phyloP scores from a whole-genome alignment of 2,888 invertebrate genomes.

The Lasioglossum calceatum region DNA sequence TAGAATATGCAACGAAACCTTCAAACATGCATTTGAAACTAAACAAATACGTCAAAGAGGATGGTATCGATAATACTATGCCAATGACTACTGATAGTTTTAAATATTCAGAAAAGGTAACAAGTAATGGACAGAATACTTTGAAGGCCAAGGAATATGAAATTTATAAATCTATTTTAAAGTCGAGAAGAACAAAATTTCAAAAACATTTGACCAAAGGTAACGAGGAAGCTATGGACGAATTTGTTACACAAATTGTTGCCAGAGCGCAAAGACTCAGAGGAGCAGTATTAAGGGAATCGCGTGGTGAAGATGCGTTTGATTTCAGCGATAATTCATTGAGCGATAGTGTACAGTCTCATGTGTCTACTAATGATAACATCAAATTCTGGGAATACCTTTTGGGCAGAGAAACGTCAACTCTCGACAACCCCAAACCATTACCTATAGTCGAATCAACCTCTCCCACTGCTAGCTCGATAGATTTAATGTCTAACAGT shows the following conservation, averaged over 20 bases:
- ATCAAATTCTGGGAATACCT: constrained; percentile 75
- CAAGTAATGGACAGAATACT: constrained; percentile 10
- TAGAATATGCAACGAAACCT: constrained; percentile 62
- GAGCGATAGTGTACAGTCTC: constrained; percentile 60
- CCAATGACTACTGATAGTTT: constrained; percentile 25
- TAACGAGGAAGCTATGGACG: constrained; percentile 73
- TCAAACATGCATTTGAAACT: constrained; percentile 48
- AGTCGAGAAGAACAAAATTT: constrained; percentile 64
- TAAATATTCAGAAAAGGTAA: constrained; percentile 20
- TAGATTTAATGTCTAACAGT: constrained; percentile 71
- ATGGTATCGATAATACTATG: constrained; percentile 31
- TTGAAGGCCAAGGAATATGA: constrained; percentile 54
- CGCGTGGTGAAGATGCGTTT: constrained; percentile 71
- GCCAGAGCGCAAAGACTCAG: constrained; percentile 78
- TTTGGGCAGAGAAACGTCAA: constrained; percentile 83
- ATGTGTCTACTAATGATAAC: constrained; percentile 64
- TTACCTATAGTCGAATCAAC: constrained; percentile 81
- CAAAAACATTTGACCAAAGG: constrained; percentile 62
- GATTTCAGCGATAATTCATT: constrained; percentile 69
- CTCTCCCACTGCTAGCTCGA: constrained; percentile 81
- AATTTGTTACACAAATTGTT: constrained; percentile 77
- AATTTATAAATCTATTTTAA: constrained; percentile 74
- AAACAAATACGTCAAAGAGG: constrained; percentile 48
- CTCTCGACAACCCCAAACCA: constrained; percentile 80
- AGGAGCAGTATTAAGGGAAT: constrained; percentile 76